Percentiles rank a stretch among this genome's conserved stretches.
These are phyloP conservation scores for Malurus melanocephalus DNA, from an alignment of 2,113 vertebrate species.

Conservation along the genomic window DNA sequence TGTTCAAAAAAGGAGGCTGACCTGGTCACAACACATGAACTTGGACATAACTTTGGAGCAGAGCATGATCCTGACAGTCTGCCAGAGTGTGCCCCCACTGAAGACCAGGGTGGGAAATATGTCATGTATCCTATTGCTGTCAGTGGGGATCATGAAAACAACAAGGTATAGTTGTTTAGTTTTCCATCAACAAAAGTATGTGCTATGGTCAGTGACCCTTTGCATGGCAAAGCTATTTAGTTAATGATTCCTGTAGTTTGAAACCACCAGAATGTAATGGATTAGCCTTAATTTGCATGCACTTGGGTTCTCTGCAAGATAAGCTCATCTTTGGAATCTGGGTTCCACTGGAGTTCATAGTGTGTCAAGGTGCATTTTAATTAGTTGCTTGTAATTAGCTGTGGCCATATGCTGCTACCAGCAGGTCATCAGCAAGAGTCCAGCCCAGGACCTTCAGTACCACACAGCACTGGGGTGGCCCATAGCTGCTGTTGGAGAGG, in stretches of 20 bases:
- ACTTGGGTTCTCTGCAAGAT: background rate
- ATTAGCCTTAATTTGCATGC: background rate
- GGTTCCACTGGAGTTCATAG: background rate
- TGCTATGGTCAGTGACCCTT: background rate
- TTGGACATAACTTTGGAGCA: constrained; percentile 97
- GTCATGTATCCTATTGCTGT: constrained; percentile 98
- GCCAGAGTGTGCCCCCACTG: constrained; percentile 85
- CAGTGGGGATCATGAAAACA: constrained; percentile 95
- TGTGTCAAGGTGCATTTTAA: background rate
- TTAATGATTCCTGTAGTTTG: background rate
- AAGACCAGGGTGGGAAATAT: constrained; percentile 92
- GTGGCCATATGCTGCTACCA: background rate
- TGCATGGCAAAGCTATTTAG: background rate
- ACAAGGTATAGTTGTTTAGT: constrained; percentile 80
- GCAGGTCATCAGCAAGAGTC: background rate
- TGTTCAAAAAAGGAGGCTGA: constrained; percentile 86
- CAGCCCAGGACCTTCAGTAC: background rate
- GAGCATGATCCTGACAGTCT: constrained; percentile 95
- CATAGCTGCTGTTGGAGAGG: background rate
- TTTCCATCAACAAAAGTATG: background rate
- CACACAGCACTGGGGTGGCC: rapidly evolving
- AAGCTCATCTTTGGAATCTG: background rate
- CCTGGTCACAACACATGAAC: constrained; percentile 94
- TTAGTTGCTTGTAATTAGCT: background rate
- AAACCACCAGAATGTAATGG: background rate